Conservation (phyloP, 2,797 vertebrate species). For the Phalloptychus januarius region DNA sequence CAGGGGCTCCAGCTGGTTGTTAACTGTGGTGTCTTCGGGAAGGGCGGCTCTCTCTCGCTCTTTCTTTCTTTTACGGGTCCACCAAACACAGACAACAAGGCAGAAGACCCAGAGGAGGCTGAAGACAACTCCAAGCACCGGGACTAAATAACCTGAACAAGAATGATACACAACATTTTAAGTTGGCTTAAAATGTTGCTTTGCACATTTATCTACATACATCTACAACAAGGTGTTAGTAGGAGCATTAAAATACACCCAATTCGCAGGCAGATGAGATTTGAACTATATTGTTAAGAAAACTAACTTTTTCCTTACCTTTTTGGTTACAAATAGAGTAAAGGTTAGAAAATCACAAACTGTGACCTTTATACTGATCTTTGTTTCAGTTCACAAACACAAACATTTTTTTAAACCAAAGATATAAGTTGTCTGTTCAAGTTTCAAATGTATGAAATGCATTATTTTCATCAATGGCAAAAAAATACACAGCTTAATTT, state of each 20-base stretch:
- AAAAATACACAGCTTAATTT: background rate
- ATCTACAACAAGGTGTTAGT: background rate
- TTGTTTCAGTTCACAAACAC: background rate
- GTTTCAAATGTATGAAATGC: background rate
- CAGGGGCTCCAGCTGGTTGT: conserved; percentile 91
- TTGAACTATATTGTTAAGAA: background rate
- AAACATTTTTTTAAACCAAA: background rate
- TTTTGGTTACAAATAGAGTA: background rate
- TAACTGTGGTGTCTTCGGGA: conserved; percentile 84
- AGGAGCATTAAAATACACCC: background rate
- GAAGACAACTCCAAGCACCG: conserved; percentile 87
- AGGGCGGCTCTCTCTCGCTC: conserved; percentile 81
- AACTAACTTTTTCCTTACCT: background rate
- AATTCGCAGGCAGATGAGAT: background rate
- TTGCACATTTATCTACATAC: background rate
- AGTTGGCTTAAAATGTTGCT: background rate
- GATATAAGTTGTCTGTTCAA: background rate
- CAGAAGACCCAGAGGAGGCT: conserved; percentile 90
- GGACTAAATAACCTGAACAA: conserved; percentile 87
- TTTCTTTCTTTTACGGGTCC: conserved; percentile 95
- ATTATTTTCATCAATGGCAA: too few species aligned
- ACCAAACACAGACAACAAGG: conserved; percentile 90
- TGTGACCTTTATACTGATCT: background rate
- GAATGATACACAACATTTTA: conserved; percentile 9
- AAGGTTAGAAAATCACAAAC: background rate